Base-by-base conservation (phyloP, 2,888 invertebrate species). In the Phorcus lineatus region DNA sequence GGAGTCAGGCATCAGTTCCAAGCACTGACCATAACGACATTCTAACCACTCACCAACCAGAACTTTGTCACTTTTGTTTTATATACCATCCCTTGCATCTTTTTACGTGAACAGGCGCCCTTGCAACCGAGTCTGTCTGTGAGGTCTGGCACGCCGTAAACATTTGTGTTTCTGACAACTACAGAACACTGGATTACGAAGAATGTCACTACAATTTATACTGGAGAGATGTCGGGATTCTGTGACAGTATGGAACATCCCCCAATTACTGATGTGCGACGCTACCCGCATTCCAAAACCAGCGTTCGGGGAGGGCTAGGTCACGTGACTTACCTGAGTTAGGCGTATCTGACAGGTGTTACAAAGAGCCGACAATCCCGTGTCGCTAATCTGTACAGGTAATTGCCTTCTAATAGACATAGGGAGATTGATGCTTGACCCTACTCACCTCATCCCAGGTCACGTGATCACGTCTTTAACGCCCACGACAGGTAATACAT, bases 251-350 rank as follows among this genome's bases (percentile, higher is more conserved):
- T 62, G 62, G 24, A 28, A 70, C 70, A 19, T 70, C 40, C 36
- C 70, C 31, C 11, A 36, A 36, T 16, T 36, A 36, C 40, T 28
- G 70, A 70, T 7, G 70, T 40, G 70, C 28, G 19, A 31, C 31
- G 31, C 40, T 70, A 31, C 19, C 19, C 19, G n/a, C 17, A 40
- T 70, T 70, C 36, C 36, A 40, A 9, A 70, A 19, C 13, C 70
- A 40, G 70, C 19, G 70, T 31, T 31, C 19, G 70, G 31, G 70
- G 70, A 40, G 36, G 40, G 70, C 3, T 31, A 40, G 19, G 36
- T 70, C 70, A 70, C 70, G 70, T 70, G 70, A 70, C 70, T 70
- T 70, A 70, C n/a, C 70, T 70, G n/a, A 70, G 70, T 40, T 70
- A 70, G 70, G 40, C 40, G 70, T 70, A 36, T 40, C 36, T 70